phyloP scores from a whole-genome alignment of 2,113 vertebrate genomes.

The Pycnonotus jocosus region DNA sequence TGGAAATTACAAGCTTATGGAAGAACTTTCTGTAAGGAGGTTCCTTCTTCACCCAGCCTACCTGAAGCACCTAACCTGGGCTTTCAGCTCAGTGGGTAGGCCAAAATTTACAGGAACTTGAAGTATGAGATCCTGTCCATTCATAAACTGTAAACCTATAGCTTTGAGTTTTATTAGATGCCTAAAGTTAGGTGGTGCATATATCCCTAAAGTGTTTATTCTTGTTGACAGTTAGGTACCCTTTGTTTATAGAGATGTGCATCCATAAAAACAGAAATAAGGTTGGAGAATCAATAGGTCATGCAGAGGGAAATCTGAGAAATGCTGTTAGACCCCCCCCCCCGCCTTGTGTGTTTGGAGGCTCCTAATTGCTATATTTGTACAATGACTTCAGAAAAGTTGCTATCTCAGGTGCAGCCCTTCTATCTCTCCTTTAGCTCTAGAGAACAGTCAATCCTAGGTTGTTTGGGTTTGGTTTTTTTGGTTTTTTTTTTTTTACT shows the following conservation, averaged over 20 bases:
- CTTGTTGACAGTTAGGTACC: background rate
- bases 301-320: background rate
- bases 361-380: background rate
- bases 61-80: background rate
- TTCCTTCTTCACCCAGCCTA: background rate
- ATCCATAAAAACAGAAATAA: background rate
- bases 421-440: background rate
- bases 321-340: background rate
- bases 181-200: background rate
- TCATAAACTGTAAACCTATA: background rate
- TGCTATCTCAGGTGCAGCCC: background rate
- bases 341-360: background rate
- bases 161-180: background rate
- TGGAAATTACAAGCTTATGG: background rate
- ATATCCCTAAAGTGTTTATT: background rate
- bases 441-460: background rate
- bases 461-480: too few relatives aligned
- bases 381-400: background rate
- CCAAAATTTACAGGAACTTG: background rate
- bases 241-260: background rate
- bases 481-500: background rate
- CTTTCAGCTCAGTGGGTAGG: background rate
- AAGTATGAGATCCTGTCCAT: background rate
- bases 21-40: background rate
- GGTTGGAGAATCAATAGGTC: background rate